Conservation (phyloP, 2,113 vertebrate genomes). For the Leucopsar rothschildi region DNA sequence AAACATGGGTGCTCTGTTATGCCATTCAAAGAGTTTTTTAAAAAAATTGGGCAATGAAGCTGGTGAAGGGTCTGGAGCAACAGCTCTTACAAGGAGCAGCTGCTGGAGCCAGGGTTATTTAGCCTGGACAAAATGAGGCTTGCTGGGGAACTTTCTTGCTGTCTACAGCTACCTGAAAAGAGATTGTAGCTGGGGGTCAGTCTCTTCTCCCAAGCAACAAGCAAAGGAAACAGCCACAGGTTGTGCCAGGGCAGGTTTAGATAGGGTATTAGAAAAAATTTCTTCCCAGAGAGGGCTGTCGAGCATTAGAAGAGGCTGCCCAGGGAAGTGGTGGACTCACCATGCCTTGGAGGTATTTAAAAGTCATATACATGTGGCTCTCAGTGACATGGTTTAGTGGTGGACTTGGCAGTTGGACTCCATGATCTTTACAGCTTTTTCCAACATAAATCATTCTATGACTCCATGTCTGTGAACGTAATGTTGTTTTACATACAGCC, state of each 20-base stretch:
- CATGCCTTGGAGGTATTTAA: neutral
- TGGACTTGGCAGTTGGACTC: neutral
- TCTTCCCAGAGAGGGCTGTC: neutral
- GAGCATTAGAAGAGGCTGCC: neutral
- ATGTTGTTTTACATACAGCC: neutral
- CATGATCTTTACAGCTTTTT: neutral
- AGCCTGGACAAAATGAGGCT: neutral
- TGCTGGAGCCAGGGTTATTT: neutral
- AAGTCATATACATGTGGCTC: neutral
- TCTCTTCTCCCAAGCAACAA: neutral
- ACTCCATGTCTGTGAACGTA: neutral
- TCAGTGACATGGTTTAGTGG: neutral
- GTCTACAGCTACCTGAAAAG: neutral
- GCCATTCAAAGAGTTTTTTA: neutral
- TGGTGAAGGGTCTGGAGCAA: neutral
- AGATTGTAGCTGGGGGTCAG: neutral
- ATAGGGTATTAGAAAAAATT: neutral
- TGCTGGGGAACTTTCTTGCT: rapidly evolving
- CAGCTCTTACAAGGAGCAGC: rapidly evolving
- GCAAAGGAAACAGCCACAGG: neutral
- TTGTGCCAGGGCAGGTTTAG: neutral
- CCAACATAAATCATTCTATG: neutral
- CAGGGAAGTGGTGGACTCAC: neutral
- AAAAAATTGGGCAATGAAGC: neutral
- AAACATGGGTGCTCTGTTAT: neutral